These are phyloP conservation scores for Drosophila murphyi DNA, from an alignment of 1,140 invertebrate genomes.

Conservation along the genomic window DNA sequence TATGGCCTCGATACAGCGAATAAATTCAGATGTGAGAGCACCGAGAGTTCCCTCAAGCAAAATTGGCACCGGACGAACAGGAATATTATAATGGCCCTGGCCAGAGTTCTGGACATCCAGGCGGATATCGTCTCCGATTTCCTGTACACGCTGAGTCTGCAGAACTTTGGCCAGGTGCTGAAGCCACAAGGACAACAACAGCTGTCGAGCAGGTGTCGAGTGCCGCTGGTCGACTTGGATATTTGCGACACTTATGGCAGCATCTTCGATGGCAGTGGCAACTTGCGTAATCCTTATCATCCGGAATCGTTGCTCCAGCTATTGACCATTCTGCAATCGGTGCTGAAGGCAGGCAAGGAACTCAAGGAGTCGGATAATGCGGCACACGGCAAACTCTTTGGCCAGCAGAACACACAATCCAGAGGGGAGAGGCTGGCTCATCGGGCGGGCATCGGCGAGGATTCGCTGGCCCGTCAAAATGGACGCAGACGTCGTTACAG, in stretches of 20 bases:
- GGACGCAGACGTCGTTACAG: slow-evolving; percentile 14
- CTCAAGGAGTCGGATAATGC: background rate
- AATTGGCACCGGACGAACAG: slow-evolving; percentile 34
- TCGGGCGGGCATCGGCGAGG: slow-evolving; percentile 24
- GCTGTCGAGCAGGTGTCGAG: background rate
- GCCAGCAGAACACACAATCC: background rate
- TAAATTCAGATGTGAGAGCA: background rate
- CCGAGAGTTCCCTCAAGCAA: background rate
- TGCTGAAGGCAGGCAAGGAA: slow-evolving; percentile 3
- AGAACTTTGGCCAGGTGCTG: slow-evolving; percentile 48
- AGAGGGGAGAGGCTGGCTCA: background rate
- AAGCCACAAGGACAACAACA: background rate
- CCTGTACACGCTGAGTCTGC: slow-evolving; percentile 45
- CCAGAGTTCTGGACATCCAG: background rate
- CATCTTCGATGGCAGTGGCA: slow-evolving; percentile 46
- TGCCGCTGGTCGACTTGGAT: slow-evolving; percentile 16
- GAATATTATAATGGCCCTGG: slow-evolving; percentile 17
- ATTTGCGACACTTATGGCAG: slow-evolving; percentile 29
- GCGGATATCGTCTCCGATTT: slow-evolving; percentile 31
- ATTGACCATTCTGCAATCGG: slow-evolving; percentile 14
- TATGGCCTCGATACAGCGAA: background rate
- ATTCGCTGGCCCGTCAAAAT: slow-evolving; percentile 28
- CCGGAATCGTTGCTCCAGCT: slow-evolving; percentile 22
- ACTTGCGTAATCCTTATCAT: slow-evolving; percentile 31
- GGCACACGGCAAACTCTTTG: too few species aligned